Percentiles rank a stretch among this genome's conserved stretches.
These are phyloP conservation scores for Panthera leo DNA, from an alignment of 2,113 vertebrate species.

Conservation along the genomic window DNA sequence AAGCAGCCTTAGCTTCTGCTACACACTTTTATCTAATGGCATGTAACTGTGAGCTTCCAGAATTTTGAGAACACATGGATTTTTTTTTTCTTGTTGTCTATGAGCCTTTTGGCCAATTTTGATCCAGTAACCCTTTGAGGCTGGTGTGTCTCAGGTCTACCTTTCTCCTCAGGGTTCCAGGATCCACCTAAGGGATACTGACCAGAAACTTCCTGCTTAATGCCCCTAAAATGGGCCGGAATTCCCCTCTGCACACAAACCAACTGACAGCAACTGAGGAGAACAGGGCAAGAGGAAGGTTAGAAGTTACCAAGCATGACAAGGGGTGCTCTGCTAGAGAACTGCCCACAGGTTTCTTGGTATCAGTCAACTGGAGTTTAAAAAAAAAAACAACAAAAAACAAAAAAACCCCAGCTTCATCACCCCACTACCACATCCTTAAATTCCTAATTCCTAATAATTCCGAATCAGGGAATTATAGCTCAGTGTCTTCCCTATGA, in stretches of 20 bases:
- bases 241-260: constrained; percentile 15
- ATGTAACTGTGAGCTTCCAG: not conserved
- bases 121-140: not conserved
- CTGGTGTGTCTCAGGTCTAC: not conserved
- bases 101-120: not conserved
- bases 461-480: not conserved
- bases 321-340: not conserved
- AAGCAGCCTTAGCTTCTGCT: not conserved
- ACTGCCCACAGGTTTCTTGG: constrained; percentile 65
- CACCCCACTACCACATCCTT: not conserved
- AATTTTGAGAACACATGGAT: not conserved
- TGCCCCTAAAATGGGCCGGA: not conserved
- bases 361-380: constrained; percentile 48
- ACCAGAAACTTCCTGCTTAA: not conserved
- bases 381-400: not conserved
- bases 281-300: not conserved
- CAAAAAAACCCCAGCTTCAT: not conserved
- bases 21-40: not conserved
- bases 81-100: not conserved
- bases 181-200: not conserved
- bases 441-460: not conserved
- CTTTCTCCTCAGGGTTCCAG: not conserved
- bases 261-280: not conserved
- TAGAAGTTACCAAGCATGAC: constrained; percentile 3
- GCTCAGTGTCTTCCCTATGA: not conserved